Evolutionary conservation across 2,888 invertebrate genomes (phyloP), one percentile per base, ranked within the genome.

Genomic region (Tachina grossa): DNA sequence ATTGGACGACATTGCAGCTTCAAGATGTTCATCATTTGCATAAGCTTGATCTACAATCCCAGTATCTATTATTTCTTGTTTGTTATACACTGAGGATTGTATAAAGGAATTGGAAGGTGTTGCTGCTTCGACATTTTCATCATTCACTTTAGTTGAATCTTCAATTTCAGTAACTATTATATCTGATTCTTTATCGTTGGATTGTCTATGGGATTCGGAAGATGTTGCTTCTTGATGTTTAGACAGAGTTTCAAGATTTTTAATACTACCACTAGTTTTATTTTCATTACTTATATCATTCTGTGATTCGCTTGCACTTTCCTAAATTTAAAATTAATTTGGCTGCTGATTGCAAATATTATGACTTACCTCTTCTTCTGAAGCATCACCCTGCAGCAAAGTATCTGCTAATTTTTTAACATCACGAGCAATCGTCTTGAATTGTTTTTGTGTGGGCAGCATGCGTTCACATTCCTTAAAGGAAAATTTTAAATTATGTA

Each of bases 371-470:
- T 88, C 88, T 68, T 88, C 88, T 43, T 86, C 83, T 66, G 78
- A 45, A 39, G 88, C 71, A 79, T 90, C 89, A 45, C 89, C 88
- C 41, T 76, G 80, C 49, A 92, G 88, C 22, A 92, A 79, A 31
- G 88, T 87, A 61, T 92, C 92, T 49, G 92, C 92, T 79, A 92
- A 75, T 45, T 90, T 91, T 86, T 92, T 92, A 4, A 92, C 92
- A 86, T 91, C 91, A 45, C 90, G 89, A 5, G 92, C 92, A 19
- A 92, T 90, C 53, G 85, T 89, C 77, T 91, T 89, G 81, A 92
- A 92, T 71, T 92, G 90, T 84, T 89, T 89, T 87, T 92, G 91
- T 4, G 92, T 88, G 10, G 92, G 92, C 11, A 91, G 87, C 68
- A 87, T 88, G 5, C 84, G 86, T 49, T 90, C 90, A 4, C 89